Evolutionary conservation across 2,797 vertebrate species (phyloP).

Genomic region (Trematomus bernacchii): DNA sequence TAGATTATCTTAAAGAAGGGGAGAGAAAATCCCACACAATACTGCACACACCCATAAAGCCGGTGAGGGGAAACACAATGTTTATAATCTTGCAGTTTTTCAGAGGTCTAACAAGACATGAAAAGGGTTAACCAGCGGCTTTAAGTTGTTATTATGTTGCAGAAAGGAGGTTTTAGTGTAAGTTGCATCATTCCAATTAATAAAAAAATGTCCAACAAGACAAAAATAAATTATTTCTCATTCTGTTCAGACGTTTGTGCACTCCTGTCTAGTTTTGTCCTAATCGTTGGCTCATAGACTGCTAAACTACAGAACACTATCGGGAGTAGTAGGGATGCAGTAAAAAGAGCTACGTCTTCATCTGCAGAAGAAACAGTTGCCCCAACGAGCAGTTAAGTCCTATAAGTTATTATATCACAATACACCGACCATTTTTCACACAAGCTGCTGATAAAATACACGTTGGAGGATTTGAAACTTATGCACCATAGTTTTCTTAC

Average conservation of each 20-base stretch:
- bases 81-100: conserved; percentile 19
- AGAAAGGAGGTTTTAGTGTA: conserved; percentile 20
- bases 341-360: conserved; percentile 30
- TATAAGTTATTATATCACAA: conserved; percentile 74
- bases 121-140: conserved; percentile 27
- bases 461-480: conserved; percentile 53
- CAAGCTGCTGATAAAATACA: conserved; percentile 73
- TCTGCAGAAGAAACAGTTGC: conserved; percentile 57
- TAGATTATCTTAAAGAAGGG: conserved; percentile 23
- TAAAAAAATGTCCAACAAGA: conserved; percentile 52
- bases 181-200: conserved; percentile 58
- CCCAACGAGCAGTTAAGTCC: conserved; percentile 48
- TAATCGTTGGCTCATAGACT: conserved; percentile 50
- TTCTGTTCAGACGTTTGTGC: conserved; percentile 31
- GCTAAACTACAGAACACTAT: conserved; percentile 69
- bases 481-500: conserved; percentile 63
- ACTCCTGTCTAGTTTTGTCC: conserved; percentile 32
- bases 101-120: conserved; percentile 25
- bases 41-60: conserved; percentile 38
- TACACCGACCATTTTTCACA: conserved; percentile 76
- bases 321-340: conserved; percentile 57
- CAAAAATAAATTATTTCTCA: conserved; percentile 27
- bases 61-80: conserved; percentile 26
- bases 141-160: conserved; percentile 27
- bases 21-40: conserved; percentile 33